Percentiles rank a stretch among this genome's conserved stretches.
Conservation (phyloP, 1,140 invertebrate genomes). For the Thereuonema tuberculata region DNA sequence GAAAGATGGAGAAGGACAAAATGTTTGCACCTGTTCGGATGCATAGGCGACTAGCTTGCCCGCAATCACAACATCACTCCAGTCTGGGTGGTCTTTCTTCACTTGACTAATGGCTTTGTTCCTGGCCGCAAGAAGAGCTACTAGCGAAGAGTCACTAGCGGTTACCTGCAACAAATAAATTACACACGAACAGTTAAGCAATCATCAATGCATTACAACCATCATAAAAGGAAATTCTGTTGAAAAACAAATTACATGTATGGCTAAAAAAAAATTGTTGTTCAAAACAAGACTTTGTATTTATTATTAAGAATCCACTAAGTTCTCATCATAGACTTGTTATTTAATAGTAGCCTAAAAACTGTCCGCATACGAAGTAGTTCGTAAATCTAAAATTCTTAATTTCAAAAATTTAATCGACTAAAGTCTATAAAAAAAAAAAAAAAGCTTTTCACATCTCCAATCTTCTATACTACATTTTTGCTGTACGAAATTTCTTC, state of each 20-base stretch:
- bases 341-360: too few relatives aligned
- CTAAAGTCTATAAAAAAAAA: too few relatives aligned
- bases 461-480: too few relatives aligned
- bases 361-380: too few relatives aligned
- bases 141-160: slow-evolving; percentile 72
- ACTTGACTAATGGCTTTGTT: slow-evolving; percentile 49
- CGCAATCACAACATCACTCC: slow-evolving; percentile 48
- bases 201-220: background rate
- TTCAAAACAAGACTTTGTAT: too few relatives aligned
- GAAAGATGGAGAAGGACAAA: slow-evolving; percentile 10
- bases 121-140: slow-evolving; percentile 67
- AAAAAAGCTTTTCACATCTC: too few relatives aligned
- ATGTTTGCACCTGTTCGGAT: slow-evolving; percentile 54
- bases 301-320: too few relatives aligned
- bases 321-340: too few relatives aligned
- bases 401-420: too few relatives aligned
- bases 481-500: too few relatives aligned
- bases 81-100: slow-evolving; percentile 40
- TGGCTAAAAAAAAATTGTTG: background rate
- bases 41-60: slow-evolving; percentile 70
- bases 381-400: too few relatives aligned
- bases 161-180: slow-evolving; percentile 44
- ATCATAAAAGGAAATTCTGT: background rate
- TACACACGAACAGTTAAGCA: background rate
- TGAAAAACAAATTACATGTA: background rate